A percentile compares a stretch with the other conserved stretches of the same genome.
Evolutionary conservation across 2,113 vertebrate genomes (phyloP).

Genomic region (Protomyctophum bolini): DNA sequence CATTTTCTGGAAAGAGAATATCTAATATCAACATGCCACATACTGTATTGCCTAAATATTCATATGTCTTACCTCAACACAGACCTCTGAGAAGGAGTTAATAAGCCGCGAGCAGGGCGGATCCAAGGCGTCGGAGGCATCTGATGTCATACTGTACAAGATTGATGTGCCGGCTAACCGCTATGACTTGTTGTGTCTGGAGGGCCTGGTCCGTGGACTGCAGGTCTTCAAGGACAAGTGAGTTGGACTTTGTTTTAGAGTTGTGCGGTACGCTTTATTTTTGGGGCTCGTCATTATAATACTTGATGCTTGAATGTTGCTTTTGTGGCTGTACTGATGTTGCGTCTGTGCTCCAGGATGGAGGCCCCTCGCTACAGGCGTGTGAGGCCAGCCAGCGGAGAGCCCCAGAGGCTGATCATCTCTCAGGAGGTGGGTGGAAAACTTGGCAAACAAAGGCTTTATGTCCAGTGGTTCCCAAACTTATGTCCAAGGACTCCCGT

Average conservation of each 20-base stretch:
- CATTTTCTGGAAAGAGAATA: too few relatives aligned
- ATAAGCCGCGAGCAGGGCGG: slow-evolving; percentile 93
- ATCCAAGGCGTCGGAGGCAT: slow-evolving; percentile 88
- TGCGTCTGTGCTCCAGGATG: slow-evolving; percentile 75
- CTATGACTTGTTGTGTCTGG: slow-evolving; percentile 95
- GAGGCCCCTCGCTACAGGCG: slow-evolving; percentile 87
- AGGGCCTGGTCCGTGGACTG: slow-evolving; percentile 92
- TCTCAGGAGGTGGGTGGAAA: slow-evolving; percentile 86
- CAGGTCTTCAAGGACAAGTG: slow-evolving; percentile 97
- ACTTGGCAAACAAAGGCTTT: not conserved
- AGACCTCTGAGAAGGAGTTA: slow-evolving; percentile 96
- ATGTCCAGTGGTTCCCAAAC: not conserved
- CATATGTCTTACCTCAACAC: not conserved
- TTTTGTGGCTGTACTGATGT: slow-evolving; percentile 1
- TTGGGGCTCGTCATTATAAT: not conserved
- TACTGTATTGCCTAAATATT: not conserved
- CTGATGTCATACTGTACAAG: slow-evolving; percentile 92
- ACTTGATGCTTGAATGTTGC: not conserved
- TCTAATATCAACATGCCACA: too few relatives aligned
- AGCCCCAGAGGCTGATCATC: slow-evolving; percentile 87
- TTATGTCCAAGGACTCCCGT: too few relatives aligned
- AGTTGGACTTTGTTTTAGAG: not conserved
- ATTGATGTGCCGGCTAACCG: slow-evolving; percentile 97
- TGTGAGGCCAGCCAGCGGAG: slow-evolving; percentile 81
- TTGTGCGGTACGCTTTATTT: too few relatives aligned